phyloP scores from a whole-genome alignment of 1,140 invertebrate species.

The Belonocnema kinseyi region DNA sequence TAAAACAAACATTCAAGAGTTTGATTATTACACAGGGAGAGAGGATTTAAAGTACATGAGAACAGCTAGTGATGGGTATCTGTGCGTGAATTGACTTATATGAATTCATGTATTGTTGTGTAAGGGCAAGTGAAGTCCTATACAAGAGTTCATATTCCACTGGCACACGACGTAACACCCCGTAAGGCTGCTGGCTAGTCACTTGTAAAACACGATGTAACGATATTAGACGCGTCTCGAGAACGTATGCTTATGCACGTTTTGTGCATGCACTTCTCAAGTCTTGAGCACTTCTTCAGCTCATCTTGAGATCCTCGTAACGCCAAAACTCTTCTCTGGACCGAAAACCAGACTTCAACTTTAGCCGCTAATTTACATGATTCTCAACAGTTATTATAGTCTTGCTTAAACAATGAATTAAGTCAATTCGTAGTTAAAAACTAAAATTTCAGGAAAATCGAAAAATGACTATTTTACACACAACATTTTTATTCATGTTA shows the following conservation, averaged over 20 bases:
- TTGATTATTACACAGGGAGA: no score
- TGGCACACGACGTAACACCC: constrained; percentile 34
- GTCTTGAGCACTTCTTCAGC: constrained; percentile 24
- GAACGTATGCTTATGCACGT: constrained; percentile 50
- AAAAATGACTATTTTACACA: no score
- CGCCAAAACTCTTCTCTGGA: constrained; percentile 1
- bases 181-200: constrained; percentile 53
- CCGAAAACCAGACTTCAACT: background rate
- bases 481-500: no score
- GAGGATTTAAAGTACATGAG: no score
- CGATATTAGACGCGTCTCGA: constrained; percentile 54
- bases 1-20: no score
- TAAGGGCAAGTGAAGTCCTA: background rate
- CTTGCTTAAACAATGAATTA: constrained; percentile 2
- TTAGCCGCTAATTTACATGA: background rate
- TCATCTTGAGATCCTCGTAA: constrained; percentile 17
- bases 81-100: no score
- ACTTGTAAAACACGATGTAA: constrained; percentile 56
- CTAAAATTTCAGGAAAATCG: background rate
- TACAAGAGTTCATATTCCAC: constrained; percentile 12
- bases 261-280: constrained; percentile 33
- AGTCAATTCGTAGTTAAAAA: constrained; percentile 31
- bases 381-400: background rate
- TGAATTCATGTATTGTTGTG: no score
- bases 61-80: no score